Base-by-base conservation (phyloP, 2,888 invertebrate genomes). In the Drosophila rellima region DNA sequence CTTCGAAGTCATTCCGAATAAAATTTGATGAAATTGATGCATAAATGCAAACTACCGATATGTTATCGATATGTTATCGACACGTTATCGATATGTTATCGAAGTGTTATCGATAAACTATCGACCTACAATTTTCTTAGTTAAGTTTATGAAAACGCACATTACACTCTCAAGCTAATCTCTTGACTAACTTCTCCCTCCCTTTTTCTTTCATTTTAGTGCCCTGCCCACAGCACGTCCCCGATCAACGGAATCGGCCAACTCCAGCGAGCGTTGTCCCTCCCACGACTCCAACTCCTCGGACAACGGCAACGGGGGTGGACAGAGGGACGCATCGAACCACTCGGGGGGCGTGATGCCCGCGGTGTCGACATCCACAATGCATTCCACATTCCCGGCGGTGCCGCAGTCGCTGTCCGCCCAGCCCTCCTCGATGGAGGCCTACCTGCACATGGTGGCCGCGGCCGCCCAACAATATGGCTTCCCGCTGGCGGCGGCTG, bases 381-480 rank as follows among this genome's bases (percentile, higher is more conserved):
- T 89, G 61, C 88, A 89, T 20, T 78, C 91, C 48, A 80, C 91
- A 86, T 92, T 92, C 87, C 90, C 92, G 70, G 88, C 91, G 66
- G 86, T 90, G 80, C 91, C 91, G 70, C 96, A 89, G 95, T 96
- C 70, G 94, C 95, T 91, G 59, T 83, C 90, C 47, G 89, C 85
- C 31, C 96, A 96, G 91, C 95, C 96, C 20, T 96, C 96, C 47
- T 96, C 96, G 3, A 96, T 96, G 93, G 96, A 96, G 68, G 96
- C 96, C n/a, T 96, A 96, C 91, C 94, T 96, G 65, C 95, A 95
- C 67, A 92, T 92, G 92, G 95, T 95, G 3, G 95, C 95, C 5
- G 95, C 95, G 17, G 95, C 95, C 6, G 95, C 95, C 2, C 95
- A 95, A 79, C 96, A 96, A 79, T 96, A 96, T 91, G 94, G 96